phyloP scores from a whole-genome alignment of 2,113 vertebrate species.

The Brevimyrus niger region DNA sequence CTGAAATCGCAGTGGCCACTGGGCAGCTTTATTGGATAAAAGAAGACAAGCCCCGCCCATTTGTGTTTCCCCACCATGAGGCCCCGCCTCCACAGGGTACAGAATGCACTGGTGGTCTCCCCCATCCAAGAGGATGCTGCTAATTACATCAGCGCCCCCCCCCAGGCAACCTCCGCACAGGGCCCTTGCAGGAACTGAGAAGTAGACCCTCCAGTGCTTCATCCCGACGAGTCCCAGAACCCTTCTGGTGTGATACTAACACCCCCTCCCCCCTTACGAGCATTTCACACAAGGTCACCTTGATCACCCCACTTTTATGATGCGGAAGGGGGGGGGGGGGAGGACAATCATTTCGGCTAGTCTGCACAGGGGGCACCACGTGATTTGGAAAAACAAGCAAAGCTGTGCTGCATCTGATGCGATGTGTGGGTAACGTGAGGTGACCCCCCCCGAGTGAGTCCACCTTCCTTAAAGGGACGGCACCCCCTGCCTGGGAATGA shows the following conservation, averaged over 20 bases:
- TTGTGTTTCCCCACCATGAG: background rate
- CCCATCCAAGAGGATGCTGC: background rate
- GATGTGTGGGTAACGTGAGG: background rate
- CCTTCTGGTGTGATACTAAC: background rate
- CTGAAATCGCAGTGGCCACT: background rate
- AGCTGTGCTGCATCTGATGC: background rate
- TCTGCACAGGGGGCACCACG: background rate
- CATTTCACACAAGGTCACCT: background rate
- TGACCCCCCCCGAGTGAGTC: background rate
- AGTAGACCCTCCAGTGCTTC: background rate
- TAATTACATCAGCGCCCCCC: background rate
- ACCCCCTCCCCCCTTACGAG: background rate
- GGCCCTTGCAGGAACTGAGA: background rate
- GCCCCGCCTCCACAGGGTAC: background rate
- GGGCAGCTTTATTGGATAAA: background rate
- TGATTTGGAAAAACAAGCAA: background rate
- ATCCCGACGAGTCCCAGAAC: background rate
- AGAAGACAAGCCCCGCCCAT: background rate
- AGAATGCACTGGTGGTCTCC: background rate
- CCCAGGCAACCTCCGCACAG: background rate
- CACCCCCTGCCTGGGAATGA: background rate
- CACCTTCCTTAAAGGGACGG: background rate
- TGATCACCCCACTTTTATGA: background rate
- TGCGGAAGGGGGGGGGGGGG: background rate
- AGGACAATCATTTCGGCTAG: background rate